Evolutionary conservation across 1,140 invertebrate species (phyloP), one percentile per base, ranked within the genome.

Genomic region (Melipona quadrifasciata): DNA sequence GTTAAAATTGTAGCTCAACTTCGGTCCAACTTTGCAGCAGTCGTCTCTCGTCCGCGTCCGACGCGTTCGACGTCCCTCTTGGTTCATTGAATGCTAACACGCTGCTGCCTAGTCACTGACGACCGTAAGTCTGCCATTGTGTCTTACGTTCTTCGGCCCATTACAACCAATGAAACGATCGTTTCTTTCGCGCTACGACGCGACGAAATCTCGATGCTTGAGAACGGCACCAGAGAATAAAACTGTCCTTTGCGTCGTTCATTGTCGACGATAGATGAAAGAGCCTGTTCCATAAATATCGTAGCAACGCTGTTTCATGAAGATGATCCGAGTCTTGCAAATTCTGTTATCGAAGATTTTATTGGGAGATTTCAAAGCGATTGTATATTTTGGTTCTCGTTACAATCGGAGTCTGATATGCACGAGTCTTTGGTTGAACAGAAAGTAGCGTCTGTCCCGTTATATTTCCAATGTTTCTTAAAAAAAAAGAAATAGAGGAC

Each of bases 1-100:
- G 77, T 84, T 87, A 79, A 65, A 82, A 82, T 76, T 67, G 79
- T 73, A 57, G 27, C 75, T n/a, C 67, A 64, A 11, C 27, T 39
- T 71, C 39, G n/a, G 34, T 65, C 17, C 51, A 31, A 68, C 58
- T 70, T 31, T 24, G 4, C 61, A 19, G 1, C 72, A 34, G n/a
- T 61, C 67, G 17, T 78, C 73, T 55, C 8, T 47, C 51, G n/a
- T 47, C 19, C 31, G 10, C 11, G 10, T 24, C 0, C 19, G 67
- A 34, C 55, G 55, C 76, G 55, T 27, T 55, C 19, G 19, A 0
- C n/a, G 34, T 70, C 64, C 34, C 27, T 21, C 21, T 64, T 39
- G 67, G 75, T 79, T 71, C 65, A 64, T 71, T 24, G 67, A 70
- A 71, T 71, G 39, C 75, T 75, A 84, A 39, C 39, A n/a, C 14